Evolutionary conservation across 2,888 invertebrate species (phyloP).

Genomic region (Heliconius sara): DNA sequence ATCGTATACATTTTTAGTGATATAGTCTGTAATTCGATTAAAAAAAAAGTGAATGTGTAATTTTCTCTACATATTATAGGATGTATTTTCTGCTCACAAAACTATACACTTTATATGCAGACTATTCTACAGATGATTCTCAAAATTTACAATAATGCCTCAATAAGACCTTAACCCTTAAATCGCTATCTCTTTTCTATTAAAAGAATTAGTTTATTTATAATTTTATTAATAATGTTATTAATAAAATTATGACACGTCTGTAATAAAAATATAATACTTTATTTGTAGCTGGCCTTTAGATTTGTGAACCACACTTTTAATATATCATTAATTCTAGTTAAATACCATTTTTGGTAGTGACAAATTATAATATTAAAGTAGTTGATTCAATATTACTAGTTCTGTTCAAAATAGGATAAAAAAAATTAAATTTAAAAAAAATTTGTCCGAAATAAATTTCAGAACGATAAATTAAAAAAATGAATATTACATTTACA

Average conservation of each 20-base stretch:
- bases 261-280: neutral
- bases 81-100: too few relatives aligned
- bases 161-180: neutral
- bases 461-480: neutral
- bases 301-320: neutral
- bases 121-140: neutral
- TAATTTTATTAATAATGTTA: neutral
- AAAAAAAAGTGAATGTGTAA: too few relatives aligned
- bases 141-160: neutral
- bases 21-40: too few relatives aligned
- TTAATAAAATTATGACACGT: neutral
- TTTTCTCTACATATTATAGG: too few relatives aligned
- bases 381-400: neutral
- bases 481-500: neutral
- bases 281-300: neutral
- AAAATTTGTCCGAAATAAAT: neutral
- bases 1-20: too few relatives aligned
- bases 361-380: neutral
- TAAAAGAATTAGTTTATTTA: neutral
- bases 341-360: neutral
- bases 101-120: too few relatives aligned
- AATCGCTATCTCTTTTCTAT: neutral
- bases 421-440: too few relatives aligned
- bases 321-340: neutral
- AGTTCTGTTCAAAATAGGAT: neutral